phyloP scores from a whole-genome alignment of 2,113 vertebrate genomes.

The Micromys minutus region DNA sequence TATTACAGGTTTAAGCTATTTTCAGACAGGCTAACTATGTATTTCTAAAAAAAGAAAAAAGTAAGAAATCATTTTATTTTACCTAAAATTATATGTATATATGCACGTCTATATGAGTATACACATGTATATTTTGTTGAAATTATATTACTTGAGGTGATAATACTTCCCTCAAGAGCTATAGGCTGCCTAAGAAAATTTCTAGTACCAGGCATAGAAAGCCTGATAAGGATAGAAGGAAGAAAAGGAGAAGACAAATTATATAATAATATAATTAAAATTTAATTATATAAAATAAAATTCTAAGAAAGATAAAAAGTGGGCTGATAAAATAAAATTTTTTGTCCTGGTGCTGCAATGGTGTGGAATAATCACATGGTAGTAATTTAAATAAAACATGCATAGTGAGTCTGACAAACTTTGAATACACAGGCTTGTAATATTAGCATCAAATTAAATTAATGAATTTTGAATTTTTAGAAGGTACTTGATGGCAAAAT shows the following conservation, averaged over 20 bases:
- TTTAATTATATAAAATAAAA: background rate
- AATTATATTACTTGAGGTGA: background rate
- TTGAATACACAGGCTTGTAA: background rate
- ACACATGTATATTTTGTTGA: background rate
- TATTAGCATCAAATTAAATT: background rate
- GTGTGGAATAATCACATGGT: background rate
- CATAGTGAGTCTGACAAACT: background rate
- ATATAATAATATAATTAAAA: background rate
- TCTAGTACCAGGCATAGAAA: background rate
- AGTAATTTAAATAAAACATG: background rate
- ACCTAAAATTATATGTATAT: background rate
- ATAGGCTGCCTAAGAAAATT: background rate
- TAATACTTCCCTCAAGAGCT: background rate
- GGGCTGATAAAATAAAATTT: background rate
- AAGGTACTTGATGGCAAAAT: background rate
- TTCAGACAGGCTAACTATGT: background rate
- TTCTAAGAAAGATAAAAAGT: no score
- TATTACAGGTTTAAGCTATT: background rate
- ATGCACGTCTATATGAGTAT: background rate
- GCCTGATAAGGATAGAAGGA: background rate
- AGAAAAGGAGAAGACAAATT: background rate
- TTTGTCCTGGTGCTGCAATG: background rate
- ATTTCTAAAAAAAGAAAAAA: conserved; percentile 21
- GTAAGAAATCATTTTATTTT: background rate
- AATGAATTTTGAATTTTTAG: background rate